Base-by-base conservation (phyloP, 2,797 vertebrate species). In the Danio jaintianensis region DNA sequence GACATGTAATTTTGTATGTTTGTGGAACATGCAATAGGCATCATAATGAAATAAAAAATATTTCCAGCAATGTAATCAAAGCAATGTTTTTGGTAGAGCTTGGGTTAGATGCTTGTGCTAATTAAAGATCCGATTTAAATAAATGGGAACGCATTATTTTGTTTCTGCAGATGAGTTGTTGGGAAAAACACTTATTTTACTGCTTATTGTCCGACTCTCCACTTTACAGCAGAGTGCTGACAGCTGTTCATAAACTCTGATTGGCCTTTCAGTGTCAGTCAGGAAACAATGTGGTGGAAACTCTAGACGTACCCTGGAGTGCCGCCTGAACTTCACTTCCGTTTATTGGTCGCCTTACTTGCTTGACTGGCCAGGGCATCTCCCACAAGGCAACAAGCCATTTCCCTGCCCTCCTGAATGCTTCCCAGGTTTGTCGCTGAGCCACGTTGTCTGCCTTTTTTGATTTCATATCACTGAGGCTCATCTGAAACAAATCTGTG, bases 241-340 rank as follows among this genome's bases (percentile, higher is more conserved):
- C 75, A 72, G 53, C 66, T 84, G 78, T 79, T 83, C 47, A 59
- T 55, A 53, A 58, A 70, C 22, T 47, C 56, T 56, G 16, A 68
- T 52, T 75, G 63, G 18, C 77, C 15, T 61, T 53, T 18, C 22
- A 62, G 61, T 80, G 62, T 83, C 48, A 67, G 67, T 74, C 69
- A 83, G 79, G 45, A 78, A 85, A 79, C 75, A 75, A 75, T 79
- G 66, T 56, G 42, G 66, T 55, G 79, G 67, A 81, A 76, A 84
- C 45, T 63, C 11, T n/a, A 78, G 78, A 78, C 22, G 4, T 43
- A 63, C 62, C 47, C 63, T 73, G 67, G 78, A 79, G 22, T 36
- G 12, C 40, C 38, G 50, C 62, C 71, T 52, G 68, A 47, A 67
- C 80, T 85, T 85, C 58, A 79, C 22, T 79, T 81, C 42, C 61